Percentiles rank a stretch among this genome's conserved stretches.
Evolutionary conservation across 2,797 vertebrate species (phyloP).

Genomic region (Erpetoichthys calabaricus): DNA sequence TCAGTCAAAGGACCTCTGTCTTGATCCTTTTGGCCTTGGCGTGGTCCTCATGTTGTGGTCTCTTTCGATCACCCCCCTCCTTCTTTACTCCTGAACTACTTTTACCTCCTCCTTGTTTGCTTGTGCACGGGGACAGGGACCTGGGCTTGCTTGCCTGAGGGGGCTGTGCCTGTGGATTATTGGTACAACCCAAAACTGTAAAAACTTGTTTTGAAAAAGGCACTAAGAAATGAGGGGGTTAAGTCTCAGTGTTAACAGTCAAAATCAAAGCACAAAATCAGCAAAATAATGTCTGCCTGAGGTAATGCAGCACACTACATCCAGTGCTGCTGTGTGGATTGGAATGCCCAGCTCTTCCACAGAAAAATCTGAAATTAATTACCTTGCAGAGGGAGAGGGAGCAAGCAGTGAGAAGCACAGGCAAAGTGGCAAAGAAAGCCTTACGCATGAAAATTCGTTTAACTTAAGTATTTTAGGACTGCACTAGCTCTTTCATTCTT

Average conservation of each 20-base stretch:
- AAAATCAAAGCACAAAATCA: background rate
- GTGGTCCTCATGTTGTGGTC: constrained; percentile 22
- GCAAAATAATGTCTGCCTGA: background rate
- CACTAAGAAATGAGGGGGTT: constrained; percentile 9
- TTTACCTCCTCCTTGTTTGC: constrained; percentile 18
- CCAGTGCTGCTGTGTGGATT: too few species aligned
- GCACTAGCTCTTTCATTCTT: too few species aligned
- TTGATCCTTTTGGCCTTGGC: constrained; percentile 64
- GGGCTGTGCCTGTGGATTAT: constrained; percentile 49
- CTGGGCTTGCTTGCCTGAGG: constrained; percentile 19
- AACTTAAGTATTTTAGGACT: too few species aligned
- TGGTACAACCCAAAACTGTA: constrained; percentile 26
- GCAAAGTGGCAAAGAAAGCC: too few species aligned
- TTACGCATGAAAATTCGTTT: too few species aligned
- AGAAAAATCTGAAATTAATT: too few species aligned
- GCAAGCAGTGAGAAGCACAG: too few species aligned
- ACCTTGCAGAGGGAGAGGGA: too few species aligned
- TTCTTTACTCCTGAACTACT: constrained; percentile 35
- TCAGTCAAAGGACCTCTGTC: constrained; percentile 28
- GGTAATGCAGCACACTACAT: too few species aligned
- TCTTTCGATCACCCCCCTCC: constrained; percentile 36
- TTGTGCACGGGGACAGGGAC: constrained; percentile 17
- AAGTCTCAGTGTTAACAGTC: background rate
- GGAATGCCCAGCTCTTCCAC: too few species aligned
- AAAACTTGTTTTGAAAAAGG: constrained; percentile 7